Base-by-base conservation (phyloP, 1,140 invertebrate species). In the Portunus trituberculatus region DNA sequence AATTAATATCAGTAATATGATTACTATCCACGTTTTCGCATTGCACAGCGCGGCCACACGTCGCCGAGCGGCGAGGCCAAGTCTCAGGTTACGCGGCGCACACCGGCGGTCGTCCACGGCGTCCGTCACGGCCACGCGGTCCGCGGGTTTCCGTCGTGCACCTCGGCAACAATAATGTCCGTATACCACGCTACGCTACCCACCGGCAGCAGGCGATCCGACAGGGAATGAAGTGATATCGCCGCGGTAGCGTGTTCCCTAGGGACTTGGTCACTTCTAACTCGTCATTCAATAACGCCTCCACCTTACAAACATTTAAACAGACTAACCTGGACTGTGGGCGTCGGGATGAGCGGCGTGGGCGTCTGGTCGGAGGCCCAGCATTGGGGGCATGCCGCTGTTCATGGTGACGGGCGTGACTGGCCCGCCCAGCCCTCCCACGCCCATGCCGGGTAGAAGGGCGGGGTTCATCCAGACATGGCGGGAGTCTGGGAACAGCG, bases 401-500 rank as follows among this genome's bases (percentile, higher is more conserved):
- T 88, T 83, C 88, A 96, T 92, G 52, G 87, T 45, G 29, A 96
- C 93, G 83, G 95, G 95, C 91, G 96, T 94, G 67, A 96, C 95
- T 4, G 45, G 93, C 14, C 93, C 96, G 20, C 95, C 96, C 67
- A 96, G 88, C 31, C 96, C 96, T 29, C 96, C 96, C 96, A 95
- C 48, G 84, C 94, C 91, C 94, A 96, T 96, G 16, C 92, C 94
- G 10, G 96, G 96, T 14, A 96, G 83, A 28, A 96, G 95, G 76
- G 96, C 96, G 31, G 89, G 96, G 91, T 96, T 96, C 96, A 96
- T 96, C 96, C 96, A 96, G 67, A 96, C 95, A 76, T 96, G 96
- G 14, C 96, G 76, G 31, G 96, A 96, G 93, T 96, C 96, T 29
- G 93, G 96, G 86, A 96, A 96, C 14, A 96, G 92, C n/a, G 92